A percentile compares a stretch with the other conserved stretches of the same genome.
phyloP scores from a whole-genome alignment of 2,888 invertebrate genomes.

The Phaonia tiefii region DNA sequence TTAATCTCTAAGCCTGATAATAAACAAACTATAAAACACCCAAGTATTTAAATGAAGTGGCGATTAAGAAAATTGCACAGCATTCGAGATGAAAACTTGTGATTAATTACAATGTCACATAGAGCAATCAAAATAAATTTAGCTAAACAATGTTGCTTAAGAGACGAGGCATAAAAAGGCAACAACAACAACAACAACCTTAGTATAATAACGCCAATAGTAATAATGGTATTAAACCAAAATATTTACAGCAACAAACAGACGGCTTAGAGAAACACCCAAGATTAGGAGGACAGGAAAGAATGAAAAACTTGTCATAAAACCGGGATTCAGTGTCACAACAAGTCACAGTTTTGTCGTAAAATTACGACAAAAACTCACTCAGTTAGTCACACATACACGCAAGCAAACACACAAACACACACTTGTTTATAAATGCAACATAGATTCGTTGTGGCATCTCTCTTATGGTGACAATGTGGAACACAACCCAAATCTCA shows the following conservation, averaged over 20 bases:
- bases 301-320: constrained; percentile 59
- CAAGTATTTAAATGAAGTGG: neutral
- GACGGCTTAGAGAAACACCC: constrained; percentile 7
- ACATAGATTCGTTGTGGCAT: constrained; percentile 9
- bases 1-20: no score
- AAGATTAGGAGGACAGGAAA: neutral
- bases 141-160: constrained; percentile 10
- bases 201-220: constrained; percentile 1
- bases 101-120: constrained; percentile 14
- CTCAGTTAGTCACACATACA: neutral
- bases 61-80: constrained; percentile 8
- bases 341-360: constrained; percentile 55
- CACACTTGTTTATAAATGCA: constrained; percentile 13
- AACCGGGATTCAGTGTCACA: constrained; percentile 65
- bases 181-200: neutral
- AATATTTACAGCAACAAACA: constrained; percentile 17
- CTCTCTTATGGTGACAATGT: constrained; percentile 61
- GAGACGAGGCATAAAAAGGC: neutral
- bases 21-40: no score
- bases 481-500: constrained; percentile 67
- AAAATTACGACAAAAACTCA: neutral
- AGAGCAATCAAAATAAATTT: neutral
- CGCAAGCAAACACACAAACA: constrained; percentile 42
- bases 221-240: constrained; percentile 31
- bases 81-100: neutral